Percentiles rank a stretch among this genome's conserved stretches.
These are phyloP conservation scores for Drepana falcataria DNA, from an alignment of 2,888 invertebrate species.

Conservation along the genomic window DNA sequence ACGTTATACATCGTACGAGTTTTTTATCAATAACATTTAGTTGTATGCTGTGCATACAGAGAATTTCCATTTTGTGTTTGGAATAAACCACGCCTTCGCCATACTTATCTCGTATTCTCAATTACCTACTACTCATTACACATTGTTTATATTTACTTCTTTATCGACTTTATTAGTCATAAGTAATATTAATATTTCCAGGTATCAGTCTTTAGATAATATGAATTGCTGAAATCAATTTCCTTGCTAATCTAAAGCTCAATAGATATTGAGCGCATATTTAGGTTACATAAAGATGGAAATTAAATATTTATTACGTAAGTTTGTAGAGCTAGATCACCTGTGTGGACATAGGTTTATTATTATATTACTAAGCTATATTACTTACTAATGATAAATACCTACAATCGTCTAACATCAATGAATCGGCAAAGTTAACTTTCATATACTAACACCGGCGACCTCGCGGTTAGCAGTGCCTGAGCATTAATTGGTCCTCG, in stretches of 20 bases:
- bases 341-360: neutral
- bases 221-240: neutral
- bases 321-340: neutral
- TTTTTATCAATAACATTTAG: slow-evolving; percentile 33
- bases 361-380: too few relatives aligned
- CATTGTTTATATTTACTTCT: slow-evolving; percentile 7
- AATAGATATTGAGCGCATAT: too few relatives aligned
- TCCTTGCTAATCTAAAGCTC: too few relatives aligned
- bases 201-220: neutral
- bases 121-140: slow-evolving; percentile 13
- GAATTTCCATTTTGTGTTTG: slow-evolving; percentile 24
- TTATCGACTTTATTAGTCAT: neutral
- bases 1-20: slow-evolving; percentile 62
- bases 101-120: slow-evolving; percentile 18
- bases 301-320: too few relatives aligned
- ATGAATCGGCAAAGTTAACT: slow-evolving; percentile 5
- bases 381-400: neutral
- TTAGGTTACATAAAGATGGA: too few relatives aligned
- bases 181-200: neutral
- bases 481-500: slow-evolving; percentile 23
- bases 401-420: neutral
- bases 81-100: slow-evolving; percentile 29
- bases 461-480: slow-evolving; percentile 26
- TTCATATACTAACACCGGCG: slow-evolving; percentile 19
- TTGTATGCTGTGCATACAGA: slow-evolving; percentile 19